Base-by-base conservation (phyloP, 2,113 vertebrate species). In the Neotoma lepida region DNA sequence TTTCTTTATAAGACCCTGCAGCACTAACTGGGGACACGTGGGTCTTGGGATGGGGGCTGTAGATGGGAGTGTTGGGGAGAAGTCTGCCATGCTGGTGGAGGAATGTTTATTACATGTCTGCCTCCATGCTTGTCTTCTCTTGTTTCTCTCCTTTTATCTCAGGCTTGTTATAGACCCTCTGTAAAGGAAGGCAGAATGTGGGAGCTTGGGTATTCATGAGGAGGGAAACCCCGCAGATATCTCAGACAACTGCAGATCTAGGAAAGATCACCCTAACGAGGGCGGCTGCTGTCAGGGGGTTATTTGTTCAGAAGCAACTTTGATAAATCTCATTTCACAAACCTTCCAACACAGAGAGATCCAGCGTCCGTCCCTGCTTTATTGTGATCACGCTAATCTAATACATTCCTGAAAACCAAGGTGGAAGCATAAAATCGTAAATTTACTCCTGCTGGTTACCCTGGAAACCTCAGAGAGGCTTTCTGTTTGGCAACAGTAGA, bases 251-350 rank as follows among this genome's bases (percentile, higher is more conserved):
- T 41, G 80, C 44, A 58, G 77, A 78, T 35, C 66, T 49, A 44
- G 26, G 17, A 6, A 10, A n/a, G 26, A 13, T 33, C 12, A 24
- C 93, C 17, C 68, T 35, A 14, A 26, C 4, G 22, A 82, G 68
- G 84, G 63, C 12, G 20, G 5, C 46, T 87, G 46, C 22, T 91
- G 14, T 44, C 71, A 73, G 44, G 90, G 44, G 33, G 9, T 33
- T 68, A 66, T 89, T 94, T 93, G 56, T 82, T 93, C 68, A 74
- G 22, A 73, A 94, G 82, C 22, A 80, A 81, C 39, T 86, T 14
- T 95, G 68, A 87, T 78, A 63, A 92, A 68, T 35, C 9, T 71
- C 82, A 71, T 14, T 64, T 39, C 18, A 9, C 63, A n/a, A 56
- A 93, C 56, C 71, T 91, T 64, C 85, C 93, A 84, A 54, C 18